Evolutionary conservation across 2,888 invertebrate species (phyloP), one percentile per base, ranked within the genome.

Genomic region (Drosophila melanosoma): DNA sequence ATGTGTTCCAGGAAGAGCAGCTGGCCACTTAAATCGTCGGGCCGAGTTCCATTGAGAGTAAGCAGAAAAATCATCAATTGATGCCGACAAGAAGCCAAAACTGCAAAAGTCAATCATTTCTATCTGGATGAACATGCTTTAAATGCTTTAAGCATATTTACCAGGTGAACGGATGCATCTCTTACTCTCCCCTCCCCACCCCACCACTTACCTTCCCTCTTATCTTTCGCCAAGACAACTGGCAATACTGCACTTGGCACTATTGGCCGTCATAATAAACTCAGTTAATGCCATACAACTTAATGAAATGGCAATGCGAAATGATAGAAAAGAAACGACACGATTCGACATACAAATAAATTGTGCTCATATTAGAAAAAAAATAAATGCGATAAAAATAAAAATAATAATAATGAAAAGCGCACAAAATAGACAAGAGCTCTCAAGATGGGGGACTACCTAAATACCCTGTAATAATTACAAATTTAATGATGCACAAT

Each of bases 291-390:
- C 60, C 64, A 72, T 62, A 53, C 63, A 69, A 64, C 79, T 62
- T 64, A 69, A 72, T 74, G 60, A 70, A 35, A 35, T 35, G 53
- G 15, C 35, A 67, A 48, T 23, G 48, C 32, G n/a, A 70, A 53
- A 51, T 51, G 7, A 32, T 23, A 52, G 12, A 52, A 38, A 40
- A 26, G 23, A 29, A 45, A 49, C 23, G 45, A 66, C 35, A 29
- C n/a, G 49, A 23, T 23, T n/a, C 23, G 38, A 45, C 52, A 73
- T 26, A 62, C 23, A 67, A 70, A 77, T 71, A 76, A 60, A 69
- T 78, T 81, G 83, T 69, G 70, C 45, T 69, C 69, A 84, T 63
- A 82, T 83, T 79, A 72, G 66, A 78, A 76, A 88, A 83, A 75
- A 88, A 83, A 75, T 70, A 64, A 74, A 69, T 66, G 61, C 68